Evolutionary conservation across 2,888 invertebrate species (phyloP).

Genomic region (Leuctra nigra): DNA sequence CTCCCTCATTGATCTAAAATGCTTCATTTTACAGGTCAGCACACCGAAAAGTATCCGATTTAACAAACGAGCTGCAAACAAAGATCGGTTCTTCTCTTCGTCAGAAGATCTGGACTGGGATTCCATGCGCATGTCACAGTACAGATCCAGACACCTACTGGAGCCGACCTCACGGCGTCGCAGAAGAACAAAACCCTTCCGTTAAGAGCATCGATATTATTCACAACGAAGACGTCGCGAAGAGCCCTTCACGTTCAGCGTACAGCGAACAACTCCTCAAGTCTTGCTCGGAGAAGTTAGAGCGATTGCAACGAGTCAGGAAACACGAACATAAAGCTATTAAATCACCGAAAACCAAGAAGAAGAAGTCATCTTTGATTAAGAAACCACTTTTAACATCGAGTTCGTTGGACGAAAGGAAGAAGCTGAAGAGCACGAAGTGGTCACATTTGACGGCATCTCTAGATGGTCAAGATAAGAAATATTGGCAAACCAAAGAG

Average conservation of each 20-base stretch:
- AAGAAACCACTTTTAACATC: background rate
- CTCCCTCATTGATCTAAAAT: no score
- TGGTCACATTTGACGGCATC: background rate
- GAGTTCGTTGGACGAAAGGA: constrained; percentile 5
- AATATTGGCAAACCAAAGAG: background rate
- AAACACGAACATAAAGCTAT: background rate
- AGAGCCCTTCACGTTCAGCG: background rate
- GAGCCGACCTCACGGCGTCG: constrained; percentile 10
- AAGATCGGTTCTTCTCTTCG: constrained; percentile 56
- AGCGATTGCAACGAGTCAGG: background rate
- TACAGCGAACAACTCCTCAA: constrained; percentile 5
- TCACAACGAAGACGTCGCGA: background rate
- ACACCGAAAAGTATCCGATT: constrained; percentile 38
- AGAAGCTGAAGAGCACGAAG: background rate
- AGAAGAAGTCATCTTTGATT: background rate
- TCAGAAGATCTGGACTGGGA: constrained; percentile 62
- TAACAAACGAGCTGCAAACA: constrained; percentile 53
- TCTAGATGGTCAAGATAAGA: background rate
- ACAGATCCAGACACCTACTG: constrained; percentile 20
- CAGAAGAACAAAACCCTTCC: constrained; percentile 12
- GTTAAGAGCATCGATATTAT: constrained; percentile 14
- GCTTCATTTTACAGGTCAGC: constrained; percentile 2
- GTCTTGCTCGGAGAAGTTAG: constrained; percentile 11
- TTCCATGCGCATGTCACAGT: constrained; percentile 25
- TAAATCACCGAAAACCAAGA: background rate